Conservation (phyloP, 2,113 vertebrate genomes). For the Nerophis lumbriciformis region DNA sequence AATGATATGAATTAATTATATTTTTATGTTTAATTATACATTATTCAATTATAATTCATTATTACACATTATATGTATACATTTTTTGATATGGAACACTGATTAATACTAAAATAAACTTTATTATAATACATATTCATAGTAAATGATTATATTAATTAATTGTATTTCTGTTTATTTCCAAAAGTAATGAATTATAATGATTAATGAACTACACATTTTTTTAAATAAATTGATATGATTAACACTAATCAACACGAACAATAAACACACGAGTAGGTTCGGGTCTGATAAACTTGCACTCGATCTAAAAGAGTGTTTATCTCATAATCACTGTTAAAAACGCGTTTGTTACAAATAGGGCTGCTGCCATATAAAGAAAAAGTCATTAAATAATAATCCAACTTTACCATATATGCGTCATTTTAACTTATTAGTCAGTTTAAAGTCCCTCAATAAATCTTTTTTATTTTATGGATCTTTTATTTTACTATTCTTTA, state of each 20-base stretch:
- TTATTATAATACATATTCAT: too few species aligned
- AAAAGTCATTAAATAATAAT: background rate
- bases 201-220: too few species aligned
- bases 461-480: constrained; percentile 32
- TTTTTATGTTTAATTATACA: too few species aligned
- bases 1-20: too few species aligned
- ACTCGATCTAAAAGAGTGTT: constrained; percentile 29
- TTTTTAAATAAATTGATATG: too few species aligned
- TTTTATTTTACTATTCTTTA: constrained; percentile 32
- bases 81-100: background rate
- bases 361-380: background rate
- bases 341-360: constrained; percentile 4
- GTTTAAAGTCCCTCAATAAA: constrained; percentile 31
- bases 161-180: too few species aligned
- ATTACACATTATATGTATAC: background rate
- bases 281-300: constrained; percentile 44
- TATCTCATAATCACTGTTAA: too few species aligned
- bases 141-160: too few species aligned
- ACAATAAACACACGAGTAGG: constrained; percentile 23
- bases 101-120: too few species aligned
- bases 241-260: background rate
- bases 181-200: too few species aligned
- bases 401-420: too few species aligned
- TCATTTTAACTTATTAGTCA: constrained; percentile 8
- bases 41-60: too few species aligned